Percentiles rank a stretch among this genome's conserved stretches.
Evolutionary conservation across 2,797 vertebrate genomes (phyloP).

Genomic region (Chelmon rostratus): DNA sequence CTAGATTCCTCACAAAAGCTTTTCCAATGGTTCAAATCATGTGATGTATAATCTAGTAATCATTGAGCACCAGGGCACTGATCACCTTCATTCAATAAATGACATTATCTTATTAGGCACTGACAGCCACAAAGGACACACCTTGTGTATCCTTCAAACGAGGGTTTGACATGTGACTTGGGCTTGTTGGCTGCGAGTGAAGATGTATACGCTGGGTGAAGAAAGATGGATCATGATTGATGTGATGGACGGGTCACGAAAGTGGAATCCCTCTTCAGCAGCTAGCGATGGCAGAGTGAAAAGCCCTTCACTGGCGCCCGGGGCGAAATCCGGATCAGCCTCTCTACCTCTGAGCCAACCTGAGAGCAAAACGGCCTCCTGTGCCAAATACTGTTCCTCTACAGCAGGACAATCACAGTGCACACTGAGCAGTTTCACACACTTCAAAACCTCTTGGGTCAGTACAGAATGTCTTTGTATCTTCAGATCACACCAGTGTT

Average conservation of each 20-base stretch:
- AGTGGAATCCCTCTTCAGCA: conserved; percentile 14
- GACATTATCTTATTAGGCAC: neutral
- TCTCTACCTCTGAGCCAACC: conserved; percentile 53
- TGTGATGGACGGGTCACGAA: neutral
- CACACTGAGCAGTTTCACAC: neutral
- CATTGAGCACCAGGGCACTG: neutral
- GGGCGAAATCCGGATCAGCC: neutral
- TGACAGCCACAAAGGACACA: neutral
- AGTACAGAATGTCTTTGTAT: neutral
- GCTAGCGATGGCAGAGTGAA: conserved; percentile 1
- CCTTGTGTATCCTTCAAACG: neutral
- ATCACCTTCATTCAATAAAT: neutral
- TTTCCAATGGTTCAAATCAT: neutral
- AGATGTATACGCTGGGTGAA: neutral
- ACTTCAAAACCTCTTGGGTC: neutral
- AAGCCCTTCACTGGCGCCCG: neutral
- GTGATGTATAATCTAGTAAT: neutral
- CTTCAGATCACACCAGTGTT: neutral
- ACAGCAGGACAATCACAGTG: neutral
- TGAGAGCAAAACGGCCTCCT: neutral
- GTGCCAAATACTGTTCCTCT: conserved; percentile 7
- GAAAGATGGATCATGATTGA: no score
- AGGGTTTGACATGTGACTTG: neutral
- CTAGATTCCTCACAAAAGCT: neutral
- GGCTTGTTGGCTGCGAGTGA: no score